Conservation (phyloP, 2,797 vertebrate species). For the Cheirogaleus major region DNA sequence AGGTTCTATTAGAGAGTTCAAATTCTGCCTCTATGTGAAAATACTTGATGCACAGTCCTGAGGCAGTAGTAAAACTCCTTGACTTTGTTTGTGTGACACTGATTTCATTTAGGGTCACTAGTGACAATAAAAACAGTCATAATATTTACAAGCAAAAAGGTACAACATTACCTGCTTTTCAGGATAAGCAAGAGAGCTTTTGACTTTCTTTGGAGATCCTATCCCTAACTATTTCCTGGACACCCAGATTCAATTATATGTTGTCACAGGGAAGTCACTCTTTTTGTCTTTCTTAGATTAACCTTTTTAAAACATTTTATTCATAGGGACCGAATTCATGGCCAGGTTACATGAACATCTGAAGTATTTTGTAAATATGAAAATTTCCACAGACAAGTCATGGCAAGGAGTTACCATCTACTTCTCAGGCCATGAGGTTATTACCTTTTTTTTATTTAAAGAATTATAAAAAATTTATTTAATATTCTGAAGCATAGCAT, state of each 20-base stretch:
- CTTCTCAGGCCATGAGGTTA: conserved; percentile 98
- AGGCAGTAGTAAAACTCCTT: neutral
- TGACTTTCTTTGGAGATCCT: neutral
- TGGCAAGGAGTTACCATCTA: conserved; percentile 96
- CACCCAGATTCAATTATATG: neutral
- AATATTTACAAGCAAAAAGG: neutral
- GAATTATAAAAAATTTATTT: neutral
- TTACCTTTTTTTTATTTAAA: conserved; percentile 71
- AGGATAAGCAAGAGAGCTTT: neutral
- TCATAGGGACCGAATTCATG: conserved; percentile 98
- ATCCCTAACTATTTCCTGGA: neutral
- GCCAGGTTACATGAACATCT: conserved; percentile 96
- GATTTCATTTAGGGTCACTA: neutral
- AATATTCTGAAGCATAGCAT: conserved; percentile 52
- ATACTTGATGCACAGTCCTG: neutral
- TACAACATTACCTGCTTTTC: neutral
- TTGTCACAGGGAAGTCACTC: conserved; percentile 20
- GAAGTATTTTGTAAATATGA: conserved; percentile 98
- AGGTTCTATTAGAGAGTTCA: neutral
- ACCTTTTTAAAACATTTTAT: conserved; percentile 79
- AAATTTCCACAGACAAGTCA: conserved; percentile 95
- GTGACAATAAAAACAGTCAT: neutral
- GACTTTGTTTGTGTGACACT: neutral
- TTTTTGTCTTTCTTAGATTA: conserved; percentile 54
- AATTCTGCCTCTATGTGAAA: neutral